Evolutionary conservation across 2,888 invertebrate genomes (phyloP), one percentile per base, ranked within the genome.

Genomic region (Hybos culiciformis): DNA sequence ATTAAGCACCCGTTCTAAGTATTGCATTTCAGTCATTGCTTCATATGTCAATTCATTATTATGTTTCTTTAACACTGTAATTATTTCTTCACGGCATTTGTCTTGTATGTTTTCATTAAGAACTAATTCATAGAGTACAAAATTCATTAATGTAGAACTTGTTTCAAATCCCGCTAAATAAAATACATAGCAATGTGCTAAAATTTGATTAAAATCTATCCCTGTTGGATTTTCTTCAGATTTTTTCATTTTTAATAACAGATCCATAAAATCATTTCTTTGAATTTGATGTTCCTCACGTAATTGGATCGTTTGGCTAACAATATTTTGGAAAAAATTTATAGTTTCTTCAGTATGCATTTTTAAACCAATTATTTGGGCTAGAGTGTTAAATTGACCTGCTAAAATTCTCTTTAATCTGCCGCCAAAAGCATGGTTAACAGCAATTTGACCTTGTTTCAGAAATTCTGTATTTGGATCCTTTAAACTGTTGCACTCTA

Each of bases 111-210:
- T 61, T 2, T 59, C 63, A 54, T 72, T 63, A 4, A 60, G 51
- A 0, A 72, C 70, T 38, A 75, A 50, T 52, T 72, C 70, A 47
- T 69, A 74, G 5, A 73, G 50, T 8, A 66, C 63, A 48, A 70
- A 73, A 2, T 67, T 63, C 55, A 72, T 63, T 0, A 69, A 67
- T 0, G 68, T 63, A 1, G 68, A 62, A 3, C 72, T 71, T 0
- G 74, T 73, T 49, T 74, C 74, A 38, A 68, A 73, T 1, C 75
- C 75, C 17, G 73, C 75, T 9, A 62, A 45, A 48, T 72, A 71
- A 53, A 78, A 75, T 1, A 70, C 57, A 37, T 73, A 60, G 7
- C 73, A 70, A 45, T 77, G 74, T 0, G 74, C 68, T 0, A 69
- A 61, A 14, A 77, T 55, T 37, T 75, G 55, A 3, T 69, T 62